These are phyloP conservation scores for Lithophane semibrunnea DNA, from an alignment of 2,888 invertebrate species.

Conservation along the genomic window DNA sequence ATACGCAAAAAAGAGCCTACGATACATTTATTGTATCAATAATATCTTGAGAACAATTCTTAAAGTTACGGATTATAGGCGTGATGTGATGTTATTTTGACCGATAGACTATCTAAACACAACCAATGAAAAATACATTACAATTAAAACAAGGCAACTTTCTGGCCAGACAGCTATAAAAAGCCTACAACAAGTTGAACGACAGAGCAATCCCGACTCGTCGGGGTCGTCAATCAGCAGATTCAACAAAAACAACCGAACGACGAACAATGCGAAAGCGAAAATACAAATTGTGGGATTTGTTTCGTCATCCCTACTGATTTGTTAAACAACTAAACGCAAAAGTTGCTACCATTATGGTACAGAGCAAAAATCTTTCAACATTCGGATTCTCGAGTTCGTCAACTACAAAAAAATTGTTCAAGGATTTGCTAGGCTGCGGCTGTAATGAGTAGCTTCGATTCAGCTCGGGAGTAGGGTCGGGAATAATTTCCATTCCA, in stretches of 20 bases:
- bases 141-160: conserved; percentile 59
- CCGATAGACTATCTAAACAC: conserved; percentile 24
- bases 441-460: conserved; percentile 69
- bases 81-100: neutral
- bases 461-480: conserved; percentile 61
- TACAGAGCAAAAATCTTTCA: conserved; percentile 56
- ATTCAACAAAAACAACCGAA: conserved; percentile 68
- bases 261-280: conserved; percentile 61
- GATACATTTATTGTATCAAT: neutral
- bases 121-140: conserved; percentile 49
- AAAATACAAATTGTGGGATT: conserved; percentile 71
- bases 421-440: conserved; percentile 49
- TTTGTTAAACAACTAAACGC: conserved; percentile 68
- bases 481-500: conserved; percentile 74
- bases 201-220: conserved; percentile 71
- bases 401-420: conserved; percentile 32
- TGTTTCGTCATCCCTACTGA: conserved; percentile 73
- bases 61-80: neutral
- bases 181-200: conserved; percentile 63
- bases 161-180: conserved; percentile 60
- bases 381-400: conserved; percentile 30
- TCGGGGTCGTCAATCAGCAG: conserved; percentile 71
- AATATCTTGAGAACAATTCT: neutral
- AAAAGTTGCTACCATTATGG: conserved; percentile 55
- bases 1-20: neutral